These are phyloP conservation scores for Poeciliopsis turneri DNA, from an alignment of 2,797 vertebrate species.

Conservation along the genomic window DNA sequence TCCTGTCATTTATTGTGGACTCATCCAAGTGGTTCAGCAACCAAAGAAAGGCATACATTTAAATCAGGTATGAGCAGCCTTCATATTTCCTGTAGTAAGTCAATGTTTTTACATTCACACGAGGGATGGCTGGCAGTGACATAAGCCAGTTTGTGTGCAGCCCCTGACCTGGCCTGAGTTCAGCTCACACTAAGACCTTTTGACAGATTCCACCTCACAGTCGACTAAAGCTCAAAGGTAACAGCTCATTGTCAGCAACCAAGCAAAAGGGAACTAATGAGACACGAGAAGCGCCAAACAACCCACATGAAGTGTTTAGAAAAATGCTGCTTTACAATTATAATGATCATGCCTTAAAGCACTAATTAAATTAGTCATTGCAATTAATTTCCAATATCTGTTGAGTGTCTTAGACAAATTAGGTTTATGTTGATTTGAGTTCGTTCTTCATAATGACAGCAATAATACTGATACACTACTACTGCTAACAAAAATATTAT, in stretches of 20 bases:
- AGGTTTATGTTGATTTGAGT: neutral
- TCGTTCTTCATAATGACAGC: neutral
- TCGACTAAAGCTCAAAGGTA: slow-evolving; percentile 73
- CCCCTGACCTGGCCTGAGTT: slow-evolving; percentile 40
- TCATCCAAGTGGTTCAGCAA: neutral
- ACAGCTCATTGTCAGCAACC: slow-evolving; percentile 54
- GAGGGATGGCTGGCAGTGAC: slow-evolving; percentile 55
- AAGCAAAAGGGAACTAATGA: slow-evolving; percentile 71
- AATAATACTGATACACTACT: neutral
- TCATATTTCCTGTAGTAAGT: slow-evolving; percentile 22
- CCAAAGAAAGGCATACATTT: neutral
- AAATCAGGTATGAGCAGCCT: slow-evolving; percentile 11
- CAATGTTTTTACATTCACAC: slow-evolving; percentile 10
- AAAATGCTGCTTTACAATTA: neutral
- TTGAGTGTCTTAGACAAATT: neutral
- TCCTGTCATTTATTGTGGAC: slow-evolving; percentile 12
- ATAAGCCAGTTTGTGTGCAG: slow-evolving; percentile 55
- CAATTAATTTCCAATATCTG: neutral
- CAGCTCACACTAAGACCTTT: slow-evolving; percentile 52
- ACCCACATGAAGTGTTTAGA: slow-evolving; percentile 4
- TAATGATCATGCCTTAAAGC: neutral
- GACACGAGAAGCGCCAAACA: slow-evolving; percentile 61
- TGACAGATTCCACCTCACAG: slow-evolving; percentile 54
- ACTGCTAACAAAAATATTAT: neutral
- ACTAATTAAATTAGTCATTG: neutral